These are phyloP conservation scores for Gisinianus flammeolus DNA, from an alignment of 2,888 invertebrate genomes.

Conservation along the genomic window DNA sequence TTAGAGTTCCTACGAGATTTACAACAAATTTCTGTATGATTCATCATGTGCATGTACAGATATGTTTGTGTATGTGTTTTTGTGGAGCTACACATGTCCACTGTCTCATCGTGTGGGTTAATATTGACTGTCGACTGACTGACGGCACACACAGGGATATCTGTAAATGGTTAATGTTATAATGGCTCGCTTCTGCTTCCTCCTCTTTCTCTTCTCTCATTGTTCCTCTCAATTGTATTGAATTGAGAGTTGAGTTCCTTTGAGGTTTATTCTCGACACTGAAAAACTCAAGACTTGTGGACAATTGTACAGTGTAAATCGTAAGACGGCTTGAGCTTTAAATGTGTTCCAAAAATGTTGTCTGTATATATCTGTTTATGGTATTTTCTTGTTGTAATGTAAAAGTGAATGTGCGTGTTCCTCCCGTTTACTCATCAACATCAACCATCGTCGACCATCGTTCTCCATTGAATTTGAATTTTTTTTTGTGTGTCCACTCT, in stretches of 20 bases:
- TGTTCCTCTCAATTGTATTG: neutral
- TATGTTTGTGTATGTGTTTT: neutral
- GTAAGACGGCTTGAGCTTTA: neutral
- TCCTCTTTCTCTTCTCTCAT: neutral
- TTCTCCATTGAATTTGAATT: too few relatives aligned
- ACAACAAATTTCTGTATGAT: neutral
- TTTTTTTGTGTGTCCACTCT: neutral
- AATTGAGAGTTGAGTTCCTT: neutral
- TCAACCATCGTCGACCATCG: too few relatives aligned
- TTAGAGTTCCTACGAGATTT: too few relatives aligned
- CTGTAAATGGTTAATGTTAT: neutral
- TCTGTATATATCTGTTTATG: neutral
- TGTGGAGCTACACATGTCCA: neutral
- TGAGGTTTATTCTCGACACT: neutral
- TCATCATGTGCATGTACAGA: neutral
- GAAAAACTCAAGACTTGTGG: neutral
- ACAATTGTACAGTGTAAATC: neutral
- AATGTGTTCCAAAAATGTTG: neutral
- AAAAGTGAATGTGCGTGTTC: too few relatives aligned
- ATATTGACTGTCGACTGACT: neutral
- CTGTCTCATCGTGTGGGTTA: neutral
- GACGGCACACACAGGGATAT: neutral
- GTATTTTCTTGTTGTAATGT: neutral
- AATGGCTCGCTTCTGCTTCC: neutral
- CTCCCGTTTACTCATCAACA: too few relatives aligned